A percentile compares a stretch with the other conserved stretches of the same genome.
Evolutionary conservation across 1,140 invertebrate species (phyloP).

Genomic region (Ganaspis sp.): DNA sequence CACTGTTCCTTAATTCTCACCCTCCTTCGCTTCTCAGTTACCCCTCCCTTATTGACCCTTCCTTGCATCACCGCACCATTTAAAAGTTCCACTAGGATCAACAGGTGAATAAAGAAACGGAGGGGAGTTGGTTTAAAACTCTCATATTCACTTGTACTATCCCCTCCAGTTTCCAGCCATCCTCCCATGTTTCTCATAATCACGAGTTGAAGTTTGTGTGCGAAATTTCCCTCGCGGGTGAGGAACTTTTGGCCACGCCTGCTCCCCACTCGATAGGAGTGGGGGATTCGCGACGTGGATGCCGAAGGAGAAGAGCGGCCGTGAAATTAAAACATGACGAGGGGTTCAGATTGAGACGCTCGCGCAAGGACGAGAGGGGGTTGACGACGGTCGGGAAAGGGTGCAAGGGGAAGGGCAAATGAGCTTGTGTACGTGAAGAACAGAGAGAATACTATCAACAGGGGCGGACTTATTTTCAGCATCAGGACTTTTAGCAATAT

Average conservation of each 20-base stretch:
- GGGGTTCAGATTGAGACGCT: conserved; percentile 70
- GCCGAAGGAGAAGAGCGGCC: conserved; percentile 62
- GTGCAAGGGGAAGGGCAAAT: conserved; percentile 10
- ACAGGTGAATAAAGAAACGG: conserved; percentile 50
- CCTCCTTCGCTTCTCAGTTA: not conserved
- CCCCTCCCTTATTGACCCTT: not conserved
- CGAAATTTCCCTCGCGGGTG: conserved; percentile 35
- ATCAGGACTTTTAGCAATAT: too few species aligned
- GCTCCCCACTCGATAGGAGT: conserved; percentile 52
- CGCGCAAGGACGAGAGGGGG: conserved; percentile 47
- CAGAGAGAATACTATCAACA: conserved; percentile 31
- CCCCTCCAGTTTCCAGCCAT: conserved; percentile 37
- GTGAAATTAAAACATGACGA: conserved; percentile 75
- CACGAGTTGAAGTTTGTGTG: conserved; percentile 28
- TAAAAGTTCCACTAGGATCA: conserved; percentile 45
- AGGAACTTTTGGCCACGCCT: conserved; percentile 51
- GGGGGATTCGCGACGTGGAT: conserved; percentile 45
- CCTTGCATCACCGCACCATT: not conserved
- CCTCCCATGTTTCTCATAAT: conserved; percentile 43
- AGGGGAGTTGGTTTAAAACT: conserved; percentile 47
- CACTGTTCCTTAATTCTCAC: not conserved
- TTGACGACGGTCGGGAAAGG: conserved; percentile 36
- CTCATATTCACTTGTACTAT: conserved; percentile 31
- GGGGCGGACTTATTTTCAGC: conserved; percentile 13
- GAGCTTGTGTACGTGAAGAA: conserved; percentile 38